These are phyloP conservation scores for Leptinotarsa defecta DNA, from an alignment of 1,140 invertebrate genomes.

Conservation along the genomic window DNA sequence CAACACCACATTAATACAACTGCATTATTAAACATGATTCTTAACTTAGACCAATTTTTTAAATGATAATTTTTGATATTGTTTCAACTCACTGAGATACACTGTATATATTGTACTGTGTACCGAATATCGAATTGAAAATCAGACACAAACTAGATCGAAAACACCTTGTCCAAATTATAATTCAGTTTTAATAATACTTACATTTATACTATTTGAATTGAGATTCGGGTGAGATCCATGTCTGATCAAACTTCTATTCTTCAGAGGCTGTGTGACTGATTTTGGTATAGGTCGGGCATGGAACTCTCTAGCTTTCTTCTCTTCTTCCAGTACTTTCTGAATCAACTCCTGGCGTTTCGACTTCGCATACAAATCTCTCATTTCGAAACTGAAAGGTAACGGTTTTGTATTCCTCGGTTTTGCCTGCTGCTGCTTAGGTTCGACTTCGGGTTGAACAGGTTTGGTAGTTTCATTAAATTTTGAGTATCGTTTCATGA, in stretches of 20 bases:
- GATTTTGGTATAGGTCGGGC: conserved; percentile 55
- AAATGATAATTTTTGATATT: too few relatives aligned
- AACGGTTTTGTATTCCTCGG: conserved; percentile 45
- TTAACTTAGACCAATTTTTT: too few relatives aligned
- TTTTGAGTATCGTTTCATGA: conserved; percentile 34
- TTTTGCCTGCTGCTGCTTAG: conserved; percentile 20
- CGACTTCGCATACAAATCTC: conserved; percentile 55
- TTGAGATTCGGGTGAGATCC: background rate
- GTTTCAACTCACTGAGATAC: too few relatives aligned
- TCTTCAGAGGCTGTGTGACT: conserved; percentile 22
- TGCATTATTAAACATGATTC: too few relatives aligned
- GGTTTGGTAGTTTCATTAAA: background rate
- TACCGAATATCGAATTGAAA: too few relatives aligned
- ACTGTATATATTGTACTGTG: too few relatives aligned
- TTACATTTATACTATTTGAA: background rate
- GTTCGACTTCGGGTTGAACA: background rate
- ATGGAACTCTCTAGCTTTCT: conserved; percentile 55
- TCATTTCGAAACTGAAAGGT: conserved; percentile 63
- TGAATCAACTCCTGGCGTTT: conserved; percentile 60
- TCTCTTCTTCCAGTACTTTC: conserved; percentile 57
- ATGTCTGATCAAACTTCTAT: background rate
- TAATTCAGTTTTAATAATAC: background rate
- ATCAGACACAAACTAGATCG: too few relatives aligned
- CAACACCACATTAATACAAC: too few relatives aligned
- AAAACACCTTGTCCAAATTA: background rate